Evolutionary conservation across 2,113 vertebrate genomes (phyloP).

Genomic region (Chlorocebus sabaeus): DNA sequence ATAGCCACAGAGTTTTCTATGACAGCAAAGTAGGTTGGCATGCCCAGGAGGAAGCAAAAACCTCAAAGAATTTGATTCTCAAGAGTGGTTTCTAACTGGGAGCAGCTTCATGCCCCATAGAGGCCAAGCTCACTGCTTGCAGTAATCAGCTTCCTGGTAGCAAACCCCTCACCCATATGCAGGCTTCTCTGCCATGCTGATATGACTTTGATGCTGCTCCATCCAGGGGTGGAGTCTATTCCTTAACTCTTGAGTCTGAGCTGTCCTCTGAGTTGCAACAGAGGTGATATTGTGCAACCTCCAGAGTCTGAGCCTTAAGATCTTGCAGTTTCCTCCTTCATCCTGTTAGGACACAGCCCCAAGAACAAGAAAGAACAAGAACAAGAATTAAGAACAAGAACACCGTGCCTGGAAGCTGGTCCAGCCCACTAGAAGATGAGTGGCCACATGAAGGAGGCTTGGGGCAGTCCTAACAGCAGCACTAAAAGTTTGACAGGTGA

Average conservation of each 20-base stretch:
- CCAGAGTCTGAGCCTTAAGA: too few relatives aligned
- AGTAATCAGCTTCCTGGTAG: accelerated
- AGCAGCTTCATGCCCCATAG: not conserved
- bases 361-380: not conserved
- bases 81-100: not conserved
- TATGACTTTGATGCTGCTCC: not conserved
- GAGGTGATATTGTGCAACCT: not conserved
- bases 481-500: too few relatives aligned
- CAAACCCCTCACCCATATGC: accelerated
- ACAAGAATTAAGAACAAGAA: not conserved
- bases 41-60: not conserved
- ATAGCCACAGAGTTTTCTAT: not conserved
- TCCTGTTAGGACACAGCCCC: accelerated
- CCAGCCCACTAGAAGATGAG: too few relatives aligned
- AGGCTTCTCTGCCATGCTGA: too few relatives aligned
- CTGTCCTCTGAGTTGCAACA: not conserved
- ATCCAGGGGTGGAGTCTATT: not conserved
- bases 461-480: not conserved
- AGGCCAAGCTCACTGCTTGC: not conserved
- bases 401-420: accelerated
- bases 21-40: too few relatives aligned
- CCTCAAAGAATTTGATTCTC: too few relatives aligned
- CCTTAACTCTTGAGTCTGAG: not conserved
- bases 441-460: accelerated
- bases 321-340: not conserved